These are phyloP conservation scores for Lagocephalus sceleratus DNA, from an alignment of 2,797 vertebrate species.

Conservation along the genomic window DNA sequence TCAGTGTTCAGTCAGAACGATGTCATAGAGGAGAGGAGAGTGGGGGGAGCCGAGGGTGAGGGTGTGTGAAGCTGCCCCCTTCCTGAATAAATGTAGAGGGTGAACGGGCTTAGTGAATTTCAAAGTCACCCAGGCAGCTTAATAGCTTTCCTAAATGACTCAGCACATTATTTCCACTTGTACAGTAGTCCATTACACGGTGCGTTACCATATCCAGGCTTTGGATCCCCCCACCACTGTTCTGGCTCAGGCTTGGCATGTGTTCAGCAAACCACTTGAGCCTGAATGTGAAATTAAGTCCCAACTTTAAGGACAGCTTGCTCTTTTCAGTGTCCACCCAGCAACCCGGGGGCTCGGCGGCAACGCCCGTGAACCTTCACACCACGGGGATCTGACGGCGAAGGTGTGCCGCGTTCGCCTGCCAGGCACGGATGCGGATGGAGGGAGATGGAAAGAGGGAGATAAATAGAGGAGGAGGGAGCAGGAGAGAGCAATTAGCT, in stretches of 20 bases:
- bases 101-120: slow-evolving; percentile 69
- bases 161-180: slow-evolving; percentile 72
- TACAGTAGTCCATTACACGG: slow-evolving; percentile 70
- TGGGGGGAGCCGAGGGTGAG: slow-evolving; percentile 28
- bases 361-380: slow-evolving; percentile 40
- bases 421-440: slow-evolving; percentile 44
- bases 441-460: slow-evolving; percentile 47
- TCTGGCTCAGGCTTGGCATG: slow-evolving; percentile 57
- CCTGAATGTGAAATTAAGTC: slow-evolving; percentile 65
- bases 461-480: slow-evolving; percentile 59
- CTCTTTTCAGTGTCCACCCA: slow-evolving; percentile 43
- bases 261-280: slow-evolving; percentile 71
- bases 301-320: slow-evolving; percentile 52
- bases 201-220: slow-evolving; percentile 54
- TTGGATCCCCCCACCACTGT: slow-evolving; percentile 46
- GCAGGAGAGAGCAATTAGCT: slow-evolving; percentile 65
- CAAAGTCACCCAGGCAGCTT: slow-evolving; percentile 72
- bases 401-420: slow-evolving; percentile 41
- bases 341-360: slow-evolving; percentile 22
- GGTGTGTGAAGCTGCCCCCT: slow-evolving; percentile 42
- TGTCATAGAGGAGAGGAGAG: slow-evolving; percentile 52
- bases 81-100: slow-evolving; percentile 61
- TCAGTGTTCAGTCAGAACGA: slow-evolving; percentile 52
- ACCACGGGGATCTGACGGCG: slow-evolving; percentile 36
- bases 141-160: slow-evolving; percentile 74